Percentiles rank a stretch among this genome's conserved stretches.
Conservation (phyloP, 2,113 vertebrate genomes). For the Perognathus longimembris region DNA sequence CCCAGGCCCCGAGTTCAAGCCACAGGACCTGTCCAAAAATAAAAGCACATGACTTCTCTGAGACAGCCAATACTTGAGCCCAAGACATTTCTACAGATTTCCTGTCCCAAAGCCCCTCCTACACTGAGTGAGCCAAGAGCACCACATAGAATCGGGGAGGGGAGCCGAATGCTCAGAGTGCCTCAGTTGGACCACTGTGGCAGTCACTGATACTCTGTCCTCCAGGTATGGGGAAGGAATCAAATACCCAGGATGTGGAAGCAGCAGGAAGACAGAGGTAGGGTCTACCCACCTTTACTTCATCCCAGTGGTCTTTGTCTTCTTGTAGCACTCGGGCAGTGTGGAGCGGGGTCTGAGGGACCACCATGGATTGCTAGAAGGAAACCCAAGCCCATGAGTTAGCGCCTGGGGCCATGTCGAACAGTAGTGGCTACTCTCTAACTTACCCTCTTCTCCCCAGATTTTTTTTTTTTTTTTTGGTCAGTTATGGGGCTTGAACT, state of each 20-base stretch:
- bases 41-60: no score
- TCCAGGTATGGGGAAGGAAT: background rate
- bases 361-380: constrained; percentile 94
- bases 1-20: no score
- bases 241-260: background rate
- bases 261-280: background rate
- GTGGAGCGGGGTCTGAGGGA: constrained; percentile 96
- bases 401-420: background rate
- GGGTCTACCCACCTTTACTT: constrained; percentile 93
- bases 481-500: no score
- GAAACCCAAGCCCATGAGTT: background rate
- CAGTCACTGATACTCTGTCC: background rate
- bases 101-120: background rate
- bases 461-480: no score
- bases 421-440: background rate
- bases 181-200: background rate
- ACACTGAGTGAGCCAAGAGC: background rate
- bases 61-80: background rate
- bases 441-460: background rate
- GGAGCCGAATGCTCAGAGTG: background rate
- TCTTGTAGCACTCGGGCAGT: constrained; percentile 96
- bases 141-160: background rate
- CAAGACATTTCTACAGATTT: background rate
- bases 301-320: constrained; percentile 98
- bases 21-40: no score